Conservation (phyloP, 1,140 invertebrate genomes). For the Diorhabda elongata region DNA sequence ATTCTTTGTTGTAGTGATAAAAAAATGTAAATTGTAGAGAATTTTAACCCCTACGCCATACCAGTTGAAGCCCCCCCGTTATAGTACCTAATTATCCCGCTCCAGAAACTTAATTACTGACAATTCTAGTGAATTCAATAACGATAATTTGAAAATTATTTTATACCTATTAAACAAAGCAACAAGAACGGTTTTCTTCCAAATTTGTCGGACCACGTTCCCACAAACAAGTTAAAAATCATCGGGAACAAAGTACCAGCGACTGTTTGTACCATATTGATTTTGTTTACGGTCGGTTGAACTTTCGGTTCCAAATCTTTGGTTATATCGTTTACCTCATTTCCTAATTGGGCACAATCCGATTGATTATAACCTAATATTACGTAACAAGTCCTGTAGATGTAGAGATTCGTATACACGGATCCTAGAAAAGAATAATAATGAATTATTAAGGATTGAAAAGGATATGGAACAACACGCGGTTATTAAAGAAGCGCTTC, state of each 20-base stretch:
- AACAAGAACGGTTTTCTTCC: conserved; percentile 65
- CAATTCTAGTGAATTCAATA: too few relatives aligned
- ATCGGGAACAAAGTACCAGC: not conserved
- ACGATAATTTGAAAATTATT: too few relatives aligned
- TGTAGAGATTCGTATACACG: not conserved
- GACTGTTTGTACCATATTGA: not conserved
- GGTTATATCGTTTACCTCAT: not conserved
- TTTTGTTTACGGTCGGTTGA: not conserved
- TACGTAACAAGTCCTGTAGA: not conserved
- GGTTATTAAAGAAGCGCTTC: too few relatives aligned
- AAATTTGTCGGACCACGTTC: conserved; percentile 69
- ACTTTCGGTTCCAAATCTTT: not conserved
- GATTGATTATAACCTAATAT: not conserved
- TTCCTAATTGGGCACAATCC: conserved; percentile 1
- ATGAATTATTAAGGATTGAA: too few relatives aligned
- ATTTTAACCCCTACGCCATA: too few relatives aligned
- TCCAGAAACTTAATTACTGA: too few relatives aligned
- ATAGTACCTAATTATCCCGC: too few relatives aligned
- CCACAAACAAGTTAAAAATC: conserved; percentile 32
- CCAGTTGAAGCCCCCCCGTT: too few relatives aligned
- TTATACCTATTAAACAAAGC: not conserved
- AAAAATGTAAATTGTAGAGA: too few relatives aligned
- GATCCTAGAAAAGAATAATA: not conserved
- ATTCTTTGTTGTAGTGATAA: too few relatives aligned
- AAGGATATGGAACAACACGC: too few relatives aligned